Conservation (phyloP, 2,797 vertebrate genomes). For the Mustela erminea region DNA sequence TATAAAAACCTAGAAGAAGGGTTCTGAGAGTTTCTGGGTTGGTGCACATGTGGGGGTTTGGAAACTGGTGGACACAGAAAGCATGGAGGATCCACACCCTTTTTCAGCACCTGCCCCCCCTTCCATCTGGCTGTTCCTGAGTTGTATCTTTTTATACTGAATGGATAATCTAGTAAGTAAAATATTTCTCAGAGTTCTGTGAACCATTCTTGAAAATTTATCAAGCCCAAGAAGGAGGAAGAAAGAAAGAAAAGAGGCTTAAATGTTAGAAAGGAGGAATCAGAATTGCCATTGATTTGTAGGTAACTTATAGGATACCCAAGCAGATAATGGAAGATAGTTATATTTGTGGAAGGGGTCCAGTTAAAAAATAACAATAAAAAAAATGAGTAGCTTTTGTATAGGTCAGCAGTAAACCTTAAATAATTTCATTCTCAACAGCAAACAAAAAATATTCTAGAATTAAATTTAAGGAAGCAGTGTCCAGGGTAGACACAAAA, state of each 20-base stretch:
- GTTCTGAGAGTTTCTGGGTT: not conserved
- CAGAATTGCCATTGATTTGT: not conserved
- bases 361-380: not conserved
- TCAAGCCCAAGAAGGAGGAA: not conserved
- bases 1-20: not conserved
- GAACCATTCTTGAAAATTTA: not conserved
- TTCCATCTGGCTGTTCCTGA: not conserved
- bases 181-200: not conserved
- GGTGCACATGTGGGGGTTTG: not conserved
- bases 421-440: not conserved
- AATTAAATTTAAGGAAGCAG: conserved; percentile 2
- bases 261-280: not conserved
- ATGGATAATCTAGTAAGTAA: not conserved
- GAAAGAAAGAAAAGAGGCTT: not conserved
- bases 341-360: not conserved
- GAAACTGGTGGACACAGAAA: not conserved
- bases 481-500: not conserved
- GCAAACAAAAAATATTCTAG: not conserved
- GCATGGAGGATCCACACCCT: not conserved
- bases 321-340: not conserved
- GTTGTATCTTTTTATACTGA: not conserved
- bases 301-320: not conserved
- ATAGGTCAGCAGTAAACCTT: not conserved
- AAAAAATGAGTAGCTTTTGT: not conserved
- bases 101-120: not conserved